Evolutionary conservation across 2,888 invertebrate species (phyloP).

Genomic region (Diarsia rubi): DNA sequence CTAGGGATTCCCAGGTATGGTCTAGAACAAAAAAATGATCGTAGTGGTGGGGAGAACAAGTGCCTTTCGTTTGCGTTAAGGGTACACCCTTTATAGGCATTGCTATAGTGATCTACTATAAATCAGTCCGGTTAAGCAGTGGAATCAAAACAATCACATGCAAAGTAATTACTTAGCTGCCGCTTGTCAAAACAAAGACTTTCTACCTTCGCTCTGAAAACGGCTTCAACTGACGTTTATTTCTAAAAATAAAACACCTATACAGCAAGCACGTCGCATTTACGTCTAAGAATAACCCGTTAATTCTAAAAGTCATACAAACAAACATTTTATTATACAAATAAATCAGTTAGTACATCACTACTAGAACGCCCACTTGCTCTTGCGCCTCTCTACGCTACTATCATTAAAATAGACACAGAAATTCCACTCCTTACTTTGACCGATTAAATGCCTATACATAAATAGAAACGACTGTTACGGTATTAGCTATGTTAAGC

Average conservation of each 20-base stretch:
- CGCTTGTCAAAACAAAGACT: constrained; percentile 25
- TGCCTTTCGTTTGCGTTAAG: too few species aligned
- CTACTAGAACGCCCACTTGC: constrained; percentile 62
- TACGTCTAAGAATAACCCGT: constrained; percentile 54
- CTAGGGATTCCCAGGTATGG: too few species aligned
- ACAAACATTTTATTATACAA: constrained; percentile 61
- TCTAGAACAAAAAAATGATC: too few species aligned
- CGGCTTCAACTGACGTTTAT: constrained; percentile 34
- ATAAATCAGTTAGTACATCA: constrained; percentile 65
- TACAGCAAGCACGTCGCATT: constrained; percentile 48
- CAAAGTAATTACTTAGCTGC: constrained; percentile 24
- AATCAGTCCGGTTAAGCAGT: neutral
- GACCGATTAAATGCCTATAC: neutral
- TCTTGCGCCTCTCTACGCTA: constrained; percentile 36
- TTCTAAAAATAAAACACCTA: constrained; percentile 52
- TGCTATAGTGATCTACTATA: neutral
- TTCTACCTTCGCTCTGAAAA: constrained; percentile 25
- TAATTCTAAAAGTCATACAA: constrained; percentile 51
- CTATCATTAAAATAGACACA: constrained; percentile 3
- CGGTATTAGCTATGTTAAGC: neutral
- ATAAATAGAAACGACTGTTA: neutral
- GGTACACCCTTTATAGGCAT: too few species aligned
- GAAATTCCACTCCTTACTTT: constrained; percentile 24
- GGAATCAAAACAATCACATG: constrained; percentile 21
- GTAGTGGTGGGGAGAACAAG: too few species aligned